Percentiles rank a stretch among this genome's conserved stretches.
These are phyloP conservation scores for Megathymus violae DNA, from an alignment of 1,140 invertebrate species.

Conservation along the genomic window DNA sequence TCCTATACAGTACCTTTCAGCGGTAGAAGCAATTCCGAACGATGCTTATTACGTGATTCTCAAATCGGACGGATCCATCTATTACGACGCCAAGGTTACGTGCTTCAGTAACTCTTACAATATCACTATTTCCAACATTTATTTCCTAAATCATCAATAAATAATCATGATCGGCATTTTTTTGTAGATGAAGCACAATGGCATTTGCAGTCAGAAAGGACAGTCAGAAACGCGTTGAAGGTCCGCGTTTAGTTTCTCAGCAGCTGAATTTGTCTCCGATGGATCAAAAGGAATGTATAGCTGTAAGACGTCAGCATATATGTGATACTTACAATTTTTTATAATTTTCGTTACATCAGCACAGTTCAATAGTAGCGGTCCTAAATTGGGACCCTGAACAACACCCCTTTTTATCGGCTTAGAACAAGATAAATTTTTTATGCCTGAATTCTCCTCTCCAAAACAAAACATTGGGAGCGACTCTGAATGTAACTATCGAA, in stretches of 20 bases:
- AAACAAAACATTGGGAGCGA: neutral
- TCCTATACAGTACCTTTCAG: constrained; percentile 31
- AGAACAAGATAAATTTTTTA: neutral
- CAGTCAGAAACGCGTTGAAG: too few species aligned
- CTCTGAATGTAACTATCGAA: neutral
- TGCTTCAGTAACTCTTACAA: neutral
- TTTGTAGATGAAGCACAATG: too few species aligned
- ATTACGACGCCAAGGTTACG: constrained; percentile 10
- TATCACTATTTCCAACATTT: neutral
- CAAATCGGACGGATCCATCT: constrained; percentile 26
- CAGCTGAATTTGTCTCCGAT: too few species aligned
- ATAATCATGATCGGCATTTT: too few species aligned
- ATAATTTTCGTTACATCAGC: neutral
- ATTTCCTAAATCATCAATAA: too few species aligned
- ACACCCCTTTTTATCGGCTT: neutral
- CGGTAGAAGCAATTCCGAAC: constrained; percentile 35
- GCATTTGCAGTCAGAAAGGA: too few species aligned
- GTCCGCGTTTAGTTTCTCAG: too few species aligned
- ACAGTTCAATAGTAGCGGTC: neutral
- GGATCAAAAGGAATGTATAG: too few species aligned
- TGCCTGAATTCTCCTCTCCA: neutral
- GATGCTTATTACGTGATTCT: constrained; percentile 15
- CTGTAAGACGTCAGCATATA: neutral
- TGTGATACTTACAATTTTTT: neutral
- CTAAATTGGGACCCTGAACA: neutral